Evolutionary conservation across 2,113 vertebrate species (phyloP), one percentile per base, ranked within the genome.

Genomic region (Danionella cerebrum): DNA sequence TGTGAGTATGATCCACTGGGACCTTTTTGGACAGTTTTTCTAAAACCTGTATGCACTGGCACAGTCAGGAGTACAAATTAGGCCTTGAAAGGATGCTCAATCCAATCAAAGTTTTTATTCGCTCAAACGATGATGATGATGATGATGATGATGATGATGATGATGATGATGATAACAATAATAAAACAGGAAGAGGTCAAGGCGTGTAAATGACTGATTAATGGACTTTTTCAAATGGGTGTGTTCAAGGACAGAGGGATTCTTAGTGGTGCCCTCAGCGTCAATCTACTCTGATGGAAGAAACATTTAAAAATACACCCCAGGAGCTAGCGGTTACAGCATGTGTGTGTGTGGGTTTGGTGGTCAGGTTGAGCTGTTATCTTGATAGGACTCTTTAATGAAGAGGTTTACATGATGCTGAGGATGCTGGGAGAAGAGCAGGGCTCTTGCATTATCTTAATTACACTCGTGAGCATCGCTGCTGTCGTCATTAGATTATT

Each of bases 401-500:
- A 80, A 86, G 79, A 79, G 73, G 72, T 72, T 80, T 71, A 78
- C 79, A 71, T 69, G 54, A 74, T 80, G 81, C 75, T 74, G 83
- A 67, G 68, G 75, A 75, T 69, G 75, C 67, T 78, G 77, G 65
- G 65, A 81, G 76, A 83, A 86, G 82, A 79, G 80, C 75, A 51
- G 48, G 58, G 75, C 72, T 80, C 75, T 79, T 21, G 77, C 70
- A 82, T 83, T 80, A 80, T 68, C 77, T 79, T 86, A 84, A 88
- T 88, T 86, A 84, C 65, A 72, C 63, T 78, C 71, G 75, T 79
- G 80, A 78, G 80, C 63, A 69, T 81, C 12, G 65, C 79, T 80
- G 79, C 69, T 76, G 78, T 79, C 70, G 76, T 84, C 80, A 83
- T 83, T 79, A 80, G 78, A 82, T 83, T 80, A 80, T 84, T 82